These are phyloP conservation scores for Psettodes erumei DNA, from an alignment of 2,113 vertebrate species.

Conservation along the genomic window DNA sequence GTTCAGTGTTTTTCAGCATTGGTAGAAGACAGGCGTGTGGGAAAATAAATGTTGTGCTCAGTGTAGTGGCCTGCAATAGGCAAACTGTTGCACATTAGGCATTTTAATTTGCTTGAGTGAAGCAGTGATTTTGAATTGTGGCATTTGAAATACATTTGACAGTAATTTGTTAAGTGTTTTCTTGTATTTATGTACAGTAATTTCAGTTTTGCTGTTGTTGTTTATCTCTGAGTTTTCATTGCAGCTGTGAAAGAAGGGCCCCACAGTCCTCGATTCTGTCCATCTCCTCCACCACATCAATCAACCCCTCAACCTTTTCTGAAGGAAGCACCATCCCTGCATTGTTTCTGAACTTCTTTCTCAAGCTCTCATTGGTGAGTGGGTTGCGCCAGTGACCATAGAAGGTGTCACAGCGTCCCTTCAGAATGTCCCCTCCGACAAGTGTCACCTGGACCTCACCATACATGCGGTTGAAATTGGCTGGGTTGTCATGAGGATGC, in stretches of 20 bases:
- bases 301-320: conserved; percentile 80
- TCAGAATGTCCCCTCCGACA: conserved; percentile 81
- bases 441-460: conserved; percentile 86
- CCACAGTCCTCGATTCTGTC: conserved; percentile 59
- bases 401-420: conserved; percentile 88
- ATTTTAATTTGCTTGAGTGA: neutral
- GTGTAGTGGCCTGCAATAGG: neutral
- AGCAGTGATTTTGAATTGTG: neutral
- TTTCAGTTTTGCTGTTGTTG: neutral
- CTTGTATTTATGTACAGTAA: neutral
- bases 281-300: conserved; percentile 80
- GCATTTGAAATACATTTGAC: neutral
- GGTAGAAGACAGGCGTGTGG: neutral
- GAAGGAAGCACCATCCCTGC: conserved; percentile 80
- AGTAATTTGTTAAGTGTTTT: neutral
- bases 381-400: conserved; percentile 93
- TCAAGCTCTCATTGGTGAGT: conserved; percentile 85
- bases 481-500: conserved; percentile 87
- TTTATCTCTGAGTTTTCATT: conserved; percentile 58
- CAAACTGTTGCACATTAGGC: neutral
- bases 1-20: neutral
- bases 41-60: neutral
- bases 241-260: conserved; percentile 81
- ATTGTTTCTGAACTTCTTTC: conserved; percentile 86
- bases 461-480: conserved; percentile 90